phyloP scores from a whole-genome alignment of 2,113 vertebrate genomes.

The Clinocottus analis region DNA sequence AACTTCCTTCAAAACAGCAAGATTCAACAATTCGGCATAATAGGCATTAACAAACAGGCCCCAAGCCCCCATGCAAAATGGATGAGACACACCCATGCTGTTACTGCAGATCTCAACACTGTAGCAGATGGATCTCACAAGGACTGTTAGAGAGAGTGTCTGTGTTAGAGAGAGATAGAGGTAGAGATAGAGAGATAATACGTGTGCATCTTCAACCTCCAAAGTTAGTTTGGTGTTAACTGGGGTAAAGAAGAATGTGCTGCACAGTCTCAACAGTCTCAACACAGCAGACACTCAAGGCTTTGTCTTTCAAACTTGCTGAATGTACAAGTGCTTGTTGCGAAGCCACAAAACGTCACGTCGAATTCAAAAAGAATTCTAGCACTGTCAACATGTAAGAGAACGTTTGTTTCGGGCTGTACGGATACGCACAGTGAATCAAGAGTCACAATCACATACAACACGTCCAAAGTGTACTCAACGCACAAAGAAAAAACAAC shows the following conservation, averaged over 20 bases:
- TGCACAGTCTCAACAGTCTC: conserved; percentile 31
- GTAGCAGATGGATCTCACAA: conserved; percentile 57
- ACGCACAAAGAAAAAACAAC: conserved; percentile 38
- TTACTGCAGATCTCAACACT: conserved; percentile 56
- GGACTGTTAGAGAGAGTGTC: no score
- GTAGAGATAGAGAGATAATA: no score
- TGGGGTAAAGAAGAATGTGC: conserved; percentile 16
- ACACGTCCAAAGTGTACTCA: conserved; percentile 50
- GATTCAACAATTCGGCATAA: conserved; percentile 43
- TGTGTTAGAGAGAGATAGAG: no score
- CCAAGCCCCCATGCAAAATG: conserved; percentile 65
- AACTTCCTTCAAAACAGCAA: conserved; percentile 41
- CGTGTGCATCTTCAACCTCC: conserved; percentile 2
- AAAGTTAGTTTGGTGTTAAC: conserved; percentile 32
- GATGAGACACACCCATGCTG: conserved; percentile 72
- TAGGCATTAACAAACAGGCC: conserved; percentile 50
- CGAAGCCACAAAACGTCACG: not conserved
- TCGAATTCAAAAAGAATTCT: conserved; percentile 1
- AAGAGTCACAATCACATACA: conserved; percentile 49
- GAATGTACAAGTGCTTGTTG: not conserved
- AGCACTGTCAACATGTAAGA: not conserved
- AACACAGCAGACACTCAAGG: conserved; percentile 20
- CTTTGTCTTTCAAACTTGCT: conserved; percentile 1
- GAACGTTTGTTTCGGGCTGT: not conserved
- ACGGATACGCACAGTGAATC: conserved; percentile 34